A percentile compares a stretch with the other conserved stretches of the same genome.
Evolutionary conservation across 2,113 vertebrate genomes (phyloP).

Genomic region (Urocynchramus pylzowi): DNA sequence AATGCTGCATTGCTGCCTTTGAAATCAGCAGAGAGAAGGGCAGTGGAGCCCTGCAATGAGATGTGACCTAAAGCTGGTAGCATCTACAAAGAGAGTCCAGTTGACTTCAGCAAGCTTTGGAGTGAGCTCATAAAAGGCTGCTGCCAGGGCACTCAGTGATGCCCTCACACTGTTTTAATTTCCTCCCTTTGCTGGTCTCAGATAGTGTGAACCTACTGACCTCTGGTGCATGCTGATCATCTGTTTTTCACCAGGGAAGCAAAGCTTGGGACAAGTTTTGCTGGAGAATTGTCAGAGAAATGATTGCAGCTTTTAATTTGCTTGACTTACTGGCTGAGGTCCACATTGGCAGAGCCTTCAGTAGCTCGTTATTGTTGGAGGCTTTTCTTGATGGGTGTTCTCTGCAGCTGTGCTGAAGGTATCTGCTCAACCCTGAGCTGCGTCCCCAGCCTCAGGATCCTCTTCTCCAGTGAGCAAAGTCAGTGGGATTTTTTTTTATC

Average conservation of each 20-base stretch:
- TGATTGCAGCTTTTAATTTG: slow-evolving; percentile 34
- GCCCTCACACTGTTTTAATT: background rate
- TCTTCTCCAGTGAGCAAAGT: background rate
- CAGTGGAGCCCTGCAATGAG: background rate
- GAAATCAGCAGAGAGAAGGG: background rate
- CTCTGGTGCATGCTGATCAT: background rate
- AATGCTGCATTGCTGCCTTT: background rate
- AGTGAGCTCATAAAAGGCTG: background rate
- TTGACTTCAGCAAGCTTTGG: background rate
- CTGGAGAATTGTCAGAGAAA: slow-evolving; percentile 12
- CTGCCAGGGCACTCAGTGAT: background rate
- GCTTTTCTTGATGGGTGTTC: background rate
- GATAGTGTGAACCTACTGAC: background rate
- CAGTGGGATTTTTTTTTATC: background rate
- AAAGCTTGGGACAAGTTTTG: background rate
- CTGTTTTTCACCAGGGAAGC: background rate
- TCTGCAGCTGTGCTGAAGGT: background rate
- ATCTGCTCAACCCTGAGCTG: background rate
- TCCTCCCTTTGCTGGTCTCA: background rate
- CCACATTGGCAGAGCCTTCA: background rate
- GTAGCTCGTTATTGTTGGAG: background rate
- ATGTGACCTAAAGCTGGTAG: background rate
- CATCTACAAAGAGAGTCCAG: background rate
- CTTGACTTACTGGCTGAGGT: background rate
- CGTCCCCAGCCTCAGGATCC: background rate